A percentile compares a stretch with the other conserved stretches of the same genome.
Conservation (phyloP, 2,888 invertebrate genomes). For the Platypus cylindrus region DNA sequence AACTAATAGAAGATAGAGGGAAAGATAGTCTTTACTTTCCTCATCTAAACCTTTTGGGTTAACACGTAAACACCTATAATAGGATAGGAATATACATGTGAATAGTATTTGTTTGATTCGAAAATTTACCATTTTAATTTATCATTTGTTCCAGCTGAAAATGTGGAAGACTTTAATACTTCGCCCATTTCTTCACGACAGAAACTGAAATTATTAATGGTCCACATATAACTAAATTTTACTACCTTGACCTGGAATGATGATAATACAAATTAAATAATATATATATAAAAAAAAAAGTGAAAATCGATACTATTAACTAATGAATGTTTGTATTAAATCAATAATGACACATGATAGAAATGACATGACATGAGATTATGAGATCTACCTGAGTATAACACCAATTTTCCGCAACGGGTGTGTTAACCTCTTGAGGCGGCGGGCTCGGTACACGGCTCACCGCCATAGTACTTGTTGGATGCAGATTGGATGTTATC, state of each 20-base stretch:
- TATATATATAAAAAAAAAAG: slow-evolving; percentile 7
- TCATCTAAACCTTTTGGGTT: slow-evolving; percentile 99
- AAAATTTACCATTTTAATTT: slow-evolving; percentile 87
- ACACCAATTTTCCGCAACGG: slow-evolving; percentile 99
- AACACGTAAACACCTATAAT: slow-evolving; percentile 87
- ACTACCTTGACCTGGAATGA: slow-evolving; percentile 97
- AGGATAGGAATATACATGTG: too few species aligned
- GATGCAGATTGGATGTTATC: slow-evolving; percentile 69
- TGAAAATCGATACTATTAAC: too few species aligned
- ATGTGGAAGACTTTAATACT: slow-evolving; percentile 98
- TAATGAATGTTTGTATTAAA: too few species aligned
- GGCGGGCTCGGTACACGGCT: slow-evolving; percentile 94
- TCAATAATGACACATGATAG: too few species aligned
- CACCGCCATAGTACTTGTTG: slow-evolving; percentile 89
- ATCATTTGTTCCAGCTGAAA: slow-evolving; percentile 98
- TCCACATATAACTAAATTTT: slow-evolving; percentile 99
- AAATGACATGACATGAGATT: neutral
- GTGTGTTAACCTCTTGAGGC: slow-evolving; percentile 89
- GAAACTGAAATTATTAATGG: slow-evolving; percentile 99
- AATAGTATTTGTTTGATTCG: slow-evolving; percentile 9
- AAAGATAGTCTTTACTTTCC: slow-evolving; percentile 99
- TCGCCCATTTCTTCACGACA: slow-evolving; percentile 99
- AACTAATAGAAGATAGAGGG: slow-evolving; percentile 95
- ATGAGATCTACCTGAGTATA: slow-evolving; percentile 76
- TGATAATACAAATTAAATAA: too few species aligned